Evolutionary conservation across 2,797 vertebrate species (phyloP), one percentile per base, ranked within the genome.

Genomic region (Crypturellus tataupa): DNA sequence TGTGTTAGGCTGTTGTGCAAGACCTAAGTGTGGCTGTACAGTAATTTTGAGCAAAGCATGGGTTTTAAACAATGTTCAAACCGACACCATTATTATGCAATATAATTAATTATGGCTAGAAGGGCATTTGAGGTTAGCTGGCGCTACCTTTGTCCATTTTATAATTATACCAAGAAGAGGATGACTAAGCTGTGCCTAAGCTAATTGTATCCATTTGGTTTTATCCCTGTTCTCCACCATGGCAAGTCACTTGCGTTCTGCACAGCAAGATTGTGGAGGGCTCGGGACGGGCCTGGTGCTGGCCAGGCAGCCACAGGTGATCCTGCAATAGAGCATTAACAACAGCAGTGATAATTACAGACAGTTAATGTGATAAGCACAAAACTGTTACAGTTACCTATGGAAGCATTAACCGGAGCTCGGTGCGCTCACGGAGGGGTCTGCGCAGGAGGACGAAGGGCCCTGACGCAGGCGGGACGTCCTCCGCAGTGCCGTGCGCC

Each of bases 81-180:
- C 75, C 70, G 90, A 96, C 93, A 90, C 67, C 80, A 95, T 94
- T 93, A 94, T 95, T 95, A 88, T 91, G 95, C 83, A 96, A 91
- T 90, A 86, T 90, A 79, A 83, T 93, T 96, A 96, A 96, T 93
- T 95, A 95, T 94, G 91, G 85, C 93, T 80, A 93, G 83, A 62
- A 96, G 80, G 64, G 93, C 94, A 86, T 84, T 94, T 93, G 86
- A 94, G 96, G 96, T 93, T 96, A 77, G 83, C 56, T 94, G 85
- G 90, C 67, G 6, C 77, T 96, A 96, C 96, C 94, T 96, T 83
- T 95, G 93, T 94, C 94, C 91, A 96, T 93, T 95, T 95, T 84
- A 70, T 81, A 94, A 95, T 94, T 94, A 82, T 17, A 73, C 77
- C 67, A 93, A 93, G 86, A 94, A 93, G 59, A 93, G 63, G 71